phyloP scores from a whole-genome alignment of 2,797 vertebrate genomes.

The Cryptoprocta ferox region DNA sequence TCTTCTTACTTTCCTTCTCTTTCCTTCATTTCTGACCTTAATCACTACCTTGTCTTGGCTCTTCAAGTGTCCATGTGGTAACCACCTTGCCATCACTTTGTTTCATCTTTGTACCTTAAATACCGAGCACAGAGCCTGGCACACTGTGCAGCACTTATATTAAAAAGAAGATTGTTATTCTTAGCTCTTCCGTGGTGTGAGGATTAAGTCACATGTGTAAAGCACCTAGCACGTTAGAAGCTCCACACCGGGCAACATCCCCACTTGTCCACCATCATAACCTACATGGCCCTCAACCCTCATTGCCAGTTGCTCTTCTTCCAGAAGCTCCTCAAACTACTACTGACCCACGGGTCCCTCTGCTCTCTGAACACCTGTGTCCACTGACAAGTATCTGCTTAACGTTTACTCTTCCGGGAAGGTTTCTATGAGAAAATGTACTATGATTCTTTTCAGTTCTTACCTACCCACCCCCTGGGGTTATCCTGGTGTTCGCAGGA shows the following conservation, averaged over 20 bases:
- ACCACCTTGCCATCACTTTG: background rate
- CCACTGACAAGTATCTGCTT: background rate
- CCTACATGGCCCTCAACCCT: background rate
- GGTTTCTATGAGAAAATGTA: background rate
- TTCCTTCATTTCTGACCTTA: background rate
- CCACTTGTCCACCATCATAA: background rate
- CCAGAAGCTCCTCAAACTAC: background rate
- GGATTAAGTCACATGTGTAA: background rate
- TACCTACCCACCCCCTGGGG: background rate
- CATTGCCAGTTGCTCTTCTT: background rate
- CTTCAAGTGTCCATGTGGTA: background rate
- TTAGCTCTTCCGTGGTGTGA: background rate
- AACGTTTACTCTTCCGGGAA: background rate
- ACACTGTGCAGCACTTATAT: no score
- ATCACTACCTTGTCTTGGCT: background rate
- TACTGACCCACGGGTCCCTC: background rate
- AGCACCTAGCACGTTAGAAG: background rate
- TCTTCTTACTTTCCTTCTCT: background rate
- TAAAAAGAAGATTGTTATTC: background rate
- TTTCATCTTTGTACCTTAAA: background rate
- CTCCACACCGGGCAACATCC: fast-evolving
- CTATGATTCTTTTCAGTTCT: background rate
- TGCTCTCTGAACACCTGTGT: no score
- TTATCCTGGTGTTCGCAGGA: fast-evolving
- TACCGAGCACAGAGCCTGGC: background rate